phyloP scores from a whole-genome alignment of 2,113 vertebrate species.

The Platichthys flesus region DNA sequence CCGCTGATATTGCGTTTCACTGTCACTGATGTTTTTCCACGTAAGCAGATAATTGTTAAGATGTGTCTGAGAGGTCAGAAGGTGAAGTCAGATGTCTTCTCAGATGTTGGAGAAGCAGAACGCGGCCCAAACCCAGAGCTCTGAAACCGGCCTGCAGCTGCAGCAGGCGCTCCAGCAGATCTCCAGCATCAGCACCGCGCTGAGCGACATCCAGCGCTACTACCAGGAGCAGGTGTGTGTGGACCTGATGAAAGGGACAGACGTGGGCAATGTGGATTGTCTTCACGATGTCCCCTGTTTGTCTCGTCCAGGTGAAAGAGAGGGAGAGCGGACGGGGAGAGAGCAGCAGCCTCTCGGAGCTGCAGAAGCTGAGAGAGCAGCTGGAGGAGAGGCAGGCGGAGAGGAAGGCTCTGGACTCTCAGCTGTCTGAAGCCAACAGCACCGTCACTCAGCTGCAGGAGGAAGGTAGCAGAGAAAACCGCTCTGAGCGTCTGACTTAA shows the following conservation, averaged over 20 bases:
- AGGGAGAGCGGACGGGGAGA: constrained; percentile 53
- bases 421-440: constrained; percentile 61
- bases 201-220: constrained; percentile 73
- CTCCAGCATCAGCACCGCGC: constrained; percentile 53
- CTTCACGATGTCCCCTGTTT: not conserved
- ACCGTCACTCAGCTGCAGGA: constrained; percentile 58
- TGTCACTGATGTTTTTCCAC: constrained; percentile 19
- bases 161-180: constrained; percentile 80
- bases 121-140: constrained; percentile 51
- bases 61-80: constrained; percentile 16
- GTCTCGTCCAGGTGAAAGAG: constrained; percentile 52
- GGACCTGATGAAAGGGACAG: not conserved
- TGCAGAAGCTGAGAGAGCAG: constrained; percentile 62
- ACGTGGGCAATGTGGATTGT: not conserved
- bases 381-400: constrained; percentile 66
- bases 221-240: constrained; percentile 75
- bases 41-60: not conserved
- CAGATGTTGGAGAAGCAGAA: constrained; percentile 83
- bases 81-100: not conserved
- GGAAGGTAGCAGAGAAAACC: constrained; percentile 69
- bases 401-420: constrained; percentile 47
- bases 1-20: constrained; percentile 1
- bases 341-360: constrained; percentile 58
- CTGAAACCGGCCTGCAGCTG: constrained; percentile 66
- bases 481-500: no score